These are phyloP conservation scores for Amblyjoppa fuscipennis DNA, from an alignment of 2,888 invertebrate species.

Conservation along the genomic window DNA sequence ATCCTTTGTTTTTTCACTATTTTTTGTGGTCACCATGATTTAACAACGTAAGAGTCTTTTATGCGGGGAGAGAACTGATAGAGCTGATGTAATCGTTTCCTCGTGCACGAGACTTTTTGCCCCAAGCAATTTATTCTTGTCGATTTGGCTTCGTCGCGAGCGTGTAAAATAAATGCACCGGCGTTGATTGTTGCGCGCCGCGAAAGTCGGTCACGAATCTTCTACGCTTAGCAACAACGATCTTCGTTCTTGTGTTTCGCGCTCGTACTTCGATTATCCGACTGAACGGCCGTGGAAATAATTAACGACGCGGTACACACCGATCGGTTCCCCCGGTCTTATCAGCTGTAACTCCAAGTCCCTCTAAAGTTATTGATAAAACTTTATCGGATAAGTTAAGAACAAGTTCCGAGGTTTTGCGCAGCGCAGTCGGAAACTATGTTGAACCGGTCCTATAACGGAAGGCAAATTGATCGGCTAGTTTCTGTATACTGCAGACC, in stretches of 20 bases:
- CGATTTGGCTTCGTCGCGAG: constrained; percentile 9
- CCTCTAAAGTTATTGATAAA: constrained; percentile 20
- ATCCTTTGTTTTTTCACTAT: neutral
- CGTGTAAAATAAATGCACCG: constrained; percentile 7
- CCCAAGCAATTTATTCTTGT: neutral
- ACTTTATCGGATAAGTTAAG: neutral
- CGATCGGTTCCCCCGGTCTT: constrained; percentile 39
- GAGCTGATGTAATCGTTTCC: constrained; percentile 13
- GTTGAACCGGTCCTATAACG: neutral
- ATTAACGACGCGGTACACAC: constrained; percentile 67
- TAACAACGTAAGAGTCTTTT: neutral
- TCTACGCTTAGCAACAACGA: constrained; percentile 23
- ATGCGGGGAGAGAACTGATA: neutral
- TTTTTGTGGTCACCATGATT: neutral
- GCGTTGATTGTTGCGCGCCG: constrained; percentile 21
- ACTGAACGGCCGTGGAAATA: constrained; percentile 40
- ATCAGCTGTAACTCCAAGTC: constrained; percentile 55
- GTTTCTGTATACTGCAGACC: neutral
- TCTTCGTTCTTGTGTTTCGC: constrained; percentile 25
- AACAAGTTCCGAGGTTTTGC: neutral
- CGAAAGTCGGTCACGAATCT: constrained; percentile 39
- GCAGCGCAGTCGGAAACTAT: neutral
- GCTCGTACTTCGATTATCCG: constrained; percentile 31
- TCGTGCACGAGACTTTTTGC: constrained; percentile 33
- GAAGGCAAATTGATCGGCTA: neutral